These are phyloP conservation scores for Chrysemys picta DNA, from an alignment of 2,113 vertebrate species.

Conservation along the genomic window DNA sequence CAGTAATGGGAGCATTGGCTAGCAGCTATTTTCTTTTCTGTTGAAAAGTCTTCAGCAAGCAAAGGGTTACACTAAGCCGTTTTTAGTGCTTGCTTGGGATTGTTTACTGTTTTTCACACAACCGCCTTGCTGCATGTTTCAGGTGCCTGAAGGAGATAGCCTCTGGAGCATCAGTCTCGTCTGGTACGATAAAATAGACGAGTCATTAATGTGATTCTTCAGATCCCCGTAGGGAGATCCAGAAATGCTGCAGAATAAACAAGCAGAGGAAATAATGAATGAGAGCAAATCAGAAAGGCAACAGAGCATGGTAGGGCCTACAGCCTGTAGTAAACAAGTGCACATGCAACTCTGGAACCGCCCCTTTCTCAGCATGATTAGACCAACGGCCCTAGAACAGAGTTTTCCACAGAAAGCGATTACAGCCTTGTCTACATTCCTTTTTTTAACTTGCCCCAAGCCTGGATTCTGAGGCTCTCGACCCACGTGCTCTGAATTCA, in stretches of 20 bases:
- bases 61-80: not conserved
- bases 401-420: accelerated
- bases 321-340: not conserved
- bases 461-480: not conserved
- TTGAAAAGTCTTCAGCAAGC: accelerated
- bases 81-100: accelerated
- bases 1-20: accelerated
- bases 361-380: not conserved
- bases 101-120: accelerated
- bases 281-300: not conserved
- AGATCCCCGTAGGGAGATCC: not conserved
- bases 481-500: conserved; percentile 35
- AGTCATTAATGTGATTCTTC: not conserved
- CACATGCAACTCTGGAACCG: not conserved
- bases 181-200: not conserved
- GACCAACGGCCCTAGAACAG: not conserved
- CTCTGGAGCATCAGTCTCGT: not conserved
- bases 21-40: not conserved
- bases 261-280: conserved; percentile 34
- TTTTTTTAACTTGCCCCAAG: not conserved
- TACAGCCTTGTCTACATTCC: accelerated
- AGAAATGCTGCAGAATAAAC: conserved; percentile 12
- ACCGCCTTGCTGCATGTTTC: not conserved
- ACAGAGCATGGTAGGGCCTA: not conserved
- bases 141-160: not conserved